phyloP scores from a whole-genome alignment of 2,888 invertebrate genomes.

The Micoletzkya japonica region DNA sequence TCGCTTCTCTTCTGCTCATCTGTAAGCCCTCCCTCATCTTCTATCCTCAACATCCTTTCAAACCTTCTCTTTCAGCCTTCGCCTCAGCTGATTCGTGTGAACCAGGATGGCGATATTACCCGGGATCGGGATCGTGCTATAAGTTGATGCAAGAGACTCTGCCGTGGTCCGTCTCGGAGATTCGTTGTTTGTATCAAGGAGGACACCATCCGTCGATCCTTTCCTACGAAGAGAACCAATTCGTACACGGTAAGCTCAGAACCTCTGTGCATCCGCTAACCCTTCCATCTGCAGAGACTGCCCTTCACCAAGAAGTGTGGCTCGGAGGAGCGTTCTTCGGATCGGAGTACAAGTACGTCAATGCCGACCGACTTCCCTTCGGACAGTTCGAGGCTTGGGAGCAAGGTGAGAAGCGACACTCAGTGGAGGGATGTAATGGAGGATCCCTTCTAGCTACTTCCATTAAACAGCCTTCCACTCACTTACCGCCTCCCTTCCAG shows the following conservation, averaged over 20 bases:
- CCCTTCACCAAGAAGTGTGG: conserved; percentile 55
- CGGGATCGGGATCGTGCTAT: conserved; percentile 54
- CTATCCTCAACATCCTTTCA: not conserved
- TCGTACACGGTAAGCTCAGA: conserved; percentile 51
- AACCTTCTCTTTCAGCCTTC: conserved; percentile 25
- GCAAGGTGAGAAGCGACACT: conserved; percentile 33
- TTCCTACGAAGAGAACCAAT: conserved; percentile 54
- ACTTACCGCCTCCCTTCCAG: conserved; percentile 27
- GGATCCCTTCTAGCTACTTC: not conserved
- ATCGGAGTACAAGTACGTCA: conserved; percentile 49
- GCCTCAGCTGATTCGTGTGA: conserved; percentile 39
- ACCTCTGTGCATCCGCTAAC: no score
- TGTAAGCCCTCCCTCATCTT: not conserved
- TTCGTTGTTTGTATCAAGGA: conserved; percentile 59
- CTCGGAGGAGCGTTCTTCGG: conserved; percentile 59
- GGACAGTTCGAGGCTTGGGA: conserved; percentile 55
- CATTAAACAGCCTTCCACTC: not conserved
- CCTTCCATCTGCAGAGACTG: conserved; percentile 52
- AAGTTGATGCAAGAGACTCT: conserved; percentile 45
- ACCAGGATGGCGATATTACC: conserved; percentile 57
- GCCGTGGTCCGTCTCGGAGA: conserved; percentile 51
- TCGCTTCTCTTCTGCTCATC: not conserved
- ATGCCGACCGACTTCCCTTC: conserved; percentile 50
- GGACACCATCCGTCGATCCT: conserved; percentile 57
- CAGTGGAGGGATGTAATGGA: not conserved